Conservation (phyloP, 2,113 vertebrate species). For the Mustela nigripes region DNA sequence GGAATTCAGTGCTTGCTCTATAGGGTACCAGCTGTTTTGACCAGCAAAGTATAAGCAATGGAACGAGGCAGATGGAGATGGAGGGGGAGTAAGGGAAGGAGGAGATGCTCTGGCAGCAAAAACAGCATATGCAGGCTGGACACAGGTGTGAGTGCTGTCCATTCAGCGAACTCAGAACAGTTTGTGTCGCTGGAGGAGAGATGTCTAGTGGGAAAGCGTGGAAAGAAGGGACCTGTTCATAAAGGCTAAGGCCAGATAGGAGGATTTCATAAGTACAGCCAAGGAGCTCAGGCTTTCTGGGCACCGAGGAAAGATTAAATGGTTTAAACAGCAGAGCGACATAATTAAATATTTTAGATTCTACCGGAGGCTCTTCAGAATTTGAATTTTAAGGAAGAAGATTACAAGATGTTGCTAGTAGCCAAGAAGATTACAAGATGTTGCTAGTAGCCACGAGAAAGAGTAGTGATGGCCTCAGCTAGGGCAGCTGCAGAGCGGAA, state of each 20-base stretch:
- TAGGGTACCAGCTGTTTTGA: too few relatives aligned
- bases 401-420: background rate
- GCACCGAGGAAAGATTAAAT: background rate
- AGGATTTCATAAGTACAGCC: background rate
- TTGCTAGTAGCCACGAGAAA: too few relatives aligned
- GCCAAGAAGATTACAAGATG: background rate
- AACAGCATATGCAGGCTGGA: background rate
- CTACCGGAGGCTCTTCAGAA: background rate
- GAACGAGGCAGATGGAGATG: background rate
- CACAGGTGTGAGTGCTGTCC: background rate
- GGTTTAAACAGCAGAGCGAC: background rate
- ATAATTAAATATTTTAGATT: background rate
- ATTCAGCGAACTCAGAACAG: background rate
- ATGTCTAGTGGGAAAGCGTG: background rate
- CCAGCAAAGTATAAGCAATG: background rate
- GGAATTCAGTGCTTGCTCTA: background rate
- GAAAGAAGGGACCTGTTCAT: background rate
- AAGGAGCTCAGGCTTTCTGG: background rate
- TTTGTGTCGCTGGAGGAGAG: background rate
- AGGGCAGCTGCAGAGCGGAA: background rate
- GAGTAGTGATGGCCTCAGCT: background rate
- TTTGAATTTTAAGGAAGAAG: background rate
- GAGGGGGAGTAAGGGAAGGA: background rate
- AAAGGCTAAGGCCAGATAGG: background rate
- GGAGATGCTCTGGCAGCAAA: background rate